Base-by-base conservation (phyloP, 2,113 vertebrate genomes). In the Eidolon helvum region DNA sequence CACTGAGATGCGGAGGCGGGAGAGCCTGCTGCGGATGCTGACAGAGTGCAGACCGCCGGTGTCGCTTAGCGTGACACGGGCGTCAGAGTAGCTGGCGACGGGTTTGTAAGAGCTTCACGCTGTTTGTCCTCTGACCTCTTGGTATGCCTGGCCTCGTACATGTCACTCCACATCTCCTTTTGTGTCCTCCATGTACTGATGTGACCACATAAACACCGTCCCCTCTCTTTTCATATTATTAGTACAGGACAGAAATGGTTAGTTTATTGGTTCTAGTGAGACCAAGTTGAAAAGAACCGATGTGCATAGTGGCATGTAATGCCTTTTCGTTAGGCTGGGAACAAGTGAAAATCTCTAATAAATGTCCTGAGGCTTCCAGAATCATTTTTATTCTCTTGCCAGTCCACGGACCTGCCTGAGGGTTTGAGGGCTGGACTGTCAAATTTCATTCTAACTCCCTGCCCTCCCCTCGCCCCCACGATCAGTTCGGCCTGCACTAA, bases 11-110 rank as follows among this genome's bases (percentile, higher is more conserved):
- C 71, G 79, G 91, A 80, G 80, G 55, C 48, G 53, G 94, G 93
- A 78, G 74, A 28, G 24, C 55, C 43, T 30, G 87, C 97, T 79
- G 92, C 90, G 30, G 59, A 16, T 33, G 61, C 85, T 30, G 59
- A 78, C 84, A 33, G 55, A 91, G 97, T 71, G 83, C 96, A 91
- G 55, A 86, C 66, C 72, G 93, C 10, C 11, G 4, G 18, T 10
- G 84, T 92, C 96, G 74, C 90, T 80, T 86, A 57, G 57, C 85
- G 61, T 90, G 22, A n/a, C 2, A 0, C 85, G 94, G 75, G 59
- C 28, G 3, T 30, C 71, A 33, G 84, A 5, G 48, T 85, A 74
- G 94, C 38, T 33, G 0, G 82, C n/a, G 57, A 90, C 80, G 94
- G 94, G 87, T 96, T 83, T 87, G 48, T 87, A 88, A 43, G 61